Base-by-base conservation (phyloP, 2,113 vertebrate species). In the Sceloporus tristichus region DNA sequence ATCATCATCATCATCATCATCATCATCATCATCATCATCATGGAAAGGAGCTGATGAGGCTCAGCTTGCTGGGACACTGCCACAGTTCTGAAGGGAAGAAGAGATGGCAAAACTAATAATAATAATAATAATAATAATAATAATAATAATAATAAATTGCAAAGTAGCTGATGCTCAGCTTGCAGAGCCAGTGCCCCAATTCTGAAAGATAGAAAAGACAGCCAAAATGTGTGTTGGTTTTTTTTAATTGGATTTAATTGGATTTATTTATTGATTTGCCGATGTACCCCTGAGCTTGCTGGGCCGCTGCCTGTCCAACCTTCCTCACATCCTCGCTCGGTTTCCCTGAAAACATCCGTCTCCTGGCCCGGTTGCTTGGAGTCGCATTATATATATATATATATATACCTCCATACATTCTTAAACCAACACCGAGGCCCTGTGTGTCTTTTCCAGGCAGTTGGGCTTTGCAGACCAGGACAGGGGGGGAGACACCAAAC, bases 341-440 rank as follows among this genome's bases (percentile, higher is more conserved):
- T 96, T 97, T 97, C 97, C 97, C 96, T 95, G 92, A 97, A 97
- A 97, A 97, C 97, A 98, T 97, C 97, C 97, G 96, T 94, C 81
- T 84, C 80, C 75, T n/a, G 77, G 68, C 85, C 68, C 34, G 29
- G 65, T 79, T 79, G 73, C 75, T 73, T 42, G 79, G 89, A 84
- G 86, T 5, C 1, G 71, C 42, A 78, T 83, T 86, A 86, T 90
- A 87, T 85, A 87, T 79, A 87, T 48, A 48, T 48, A 48, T 48
- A 48, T 48, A 48, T 48, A 3, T 48, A 48, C 48, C 48, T 87
- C 89, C 85, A 89, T 86, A 86, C 88, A 86, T 86, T 86, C 56
- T 82, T 90, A 83, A 78, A 71, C 83, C 88, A 86, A 90, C 88
- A 90, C 79, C 11, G 71, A 25, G 80, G 53, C 76, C 81, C 48